Percentiles rank a stretch among this genome's conserved stretches.
phyloP scores from a whole-genome alignment of 2,888 invertebrate genomes.

The Pterostichus madidus region DNA sequence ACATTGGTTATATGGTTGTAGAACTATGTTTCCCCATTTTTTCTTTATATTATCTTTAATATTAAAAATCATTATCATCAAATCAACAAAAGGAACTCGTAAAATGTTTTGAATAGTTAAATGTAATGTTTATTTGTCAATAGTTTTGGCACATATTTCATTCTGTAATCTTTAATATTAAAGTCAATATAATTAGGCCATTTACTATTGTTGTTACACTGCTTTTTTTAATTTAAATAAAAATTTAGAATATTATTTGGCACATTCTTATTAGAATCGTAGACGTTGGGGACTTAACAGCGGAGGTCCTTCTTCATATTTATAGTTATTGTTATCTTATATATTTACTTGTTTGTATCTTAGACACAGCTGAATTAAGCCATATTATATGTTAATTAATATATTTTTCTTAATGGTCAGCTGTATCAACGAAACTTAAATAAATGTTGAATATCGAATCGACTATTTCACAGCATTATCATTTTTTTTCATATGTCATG shows the following conservation, averaged over 20 bases:
- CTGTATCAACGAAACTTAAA: too few species aligned
- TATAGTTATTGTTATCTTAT: neutral
- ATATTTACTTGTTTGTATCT: neutral
- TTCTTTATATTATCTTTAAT: slow-evolving; percentile 47
- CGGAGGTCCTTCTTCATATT: neutral
- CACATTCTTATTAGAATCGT: neutral
- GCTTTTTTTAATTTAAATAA: neutral
- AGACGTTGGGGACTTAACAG: too few species aligned
- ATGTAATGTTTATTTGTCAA: slow-evolving; percentile 48
- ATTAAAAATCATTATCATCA: slow-evolving; percentile 45
- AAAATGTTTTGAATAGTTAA: slow-evolving; percentile 20
- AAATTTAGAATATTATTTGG: neutral
- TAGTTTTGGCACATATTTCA: slow-evolving; percentile 33
- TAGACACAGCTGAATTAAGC: too few species aligned
- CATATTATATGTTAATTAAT: too few species aligned
- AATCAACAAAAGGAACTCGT: slow-evolving; percentile 16
- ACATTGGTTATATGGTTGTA: slow-evolving; percentile 42
- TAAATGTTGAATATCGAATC: too few species aligned
- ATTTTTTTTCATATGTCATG: too few species aligned
- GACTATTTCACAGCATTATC: too few species aligned
- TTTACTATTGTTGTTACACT: slow-evolving; percentile 14
- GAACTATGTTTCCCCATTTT: slow-evolving; percentile 55
- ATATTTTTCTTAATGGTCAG: too few species aligned
- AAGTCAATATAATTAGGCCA: slow-evolving; percentile 44
- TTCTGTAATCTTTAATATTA: slow-evolving; percentile 46